Base-by-base conservation (phyloP, 2,888 invertebrate species). In the Ctena decussata region DNA sequence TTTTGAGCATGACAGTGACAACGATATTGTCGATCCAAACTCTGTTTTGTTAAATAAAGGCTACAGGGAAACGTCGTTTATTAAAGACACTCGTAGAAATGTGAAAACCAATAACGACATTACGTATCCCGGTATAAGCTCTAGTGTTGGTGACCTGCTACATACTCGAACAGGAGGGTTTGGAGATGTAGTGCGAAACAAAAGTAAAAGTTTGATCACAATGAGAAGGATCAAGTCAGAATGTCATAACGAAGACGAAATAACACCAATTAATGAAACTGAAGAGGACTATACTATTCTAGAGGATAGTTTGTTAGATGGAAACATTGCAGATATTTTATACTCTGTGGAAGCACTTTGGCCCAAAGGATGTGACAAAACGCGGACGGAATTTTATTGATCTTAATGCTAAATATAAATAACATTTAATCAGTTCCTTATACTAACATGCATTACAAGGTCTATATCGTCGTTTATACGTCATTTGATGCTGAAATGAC, bases 261-360 rank as follows among this genome's bases (percentile, higher is more conserved):
- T 85, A 60, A 78, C 89, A 0, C 85, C 87, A 24, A 84, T 87
- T n/a, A 82, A 35, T 15, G 82, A 90, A 46, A 35, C 35, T 1
- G 82, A 89, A 73, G 82, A 80, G 6, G 81, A 79, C 2, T 76
- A 77, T 6, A 87, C 80, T 35, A 89, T 93, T 15, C 82, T 93
- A 35, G 90, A 93, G 57, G 92, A 92, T 74, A 82, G 89, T 39
- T 84, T 93, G 12, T 81, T 93, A 18, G 93, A 93, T 79, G 89
- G 92, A 60, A 93, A 93, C 85, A 88, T 93, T 32, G 89, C 90
- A 8, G 93, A 93, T 76, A 93, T 93, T 60, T 78, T 93, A 41
- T 91, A 91, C 69, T 91, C 93, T 11, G 92, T 93, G 1, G 93
- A 93, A 78, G 92, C 93, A 6, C 69, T 93, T n/a, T 93, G 92